Percentiles rank a stretch among this genome's conserved stretches.
Conservation (phyloP, 1,140 invertebrate genomes). For the Drosophila nigromelanica region DNA sequence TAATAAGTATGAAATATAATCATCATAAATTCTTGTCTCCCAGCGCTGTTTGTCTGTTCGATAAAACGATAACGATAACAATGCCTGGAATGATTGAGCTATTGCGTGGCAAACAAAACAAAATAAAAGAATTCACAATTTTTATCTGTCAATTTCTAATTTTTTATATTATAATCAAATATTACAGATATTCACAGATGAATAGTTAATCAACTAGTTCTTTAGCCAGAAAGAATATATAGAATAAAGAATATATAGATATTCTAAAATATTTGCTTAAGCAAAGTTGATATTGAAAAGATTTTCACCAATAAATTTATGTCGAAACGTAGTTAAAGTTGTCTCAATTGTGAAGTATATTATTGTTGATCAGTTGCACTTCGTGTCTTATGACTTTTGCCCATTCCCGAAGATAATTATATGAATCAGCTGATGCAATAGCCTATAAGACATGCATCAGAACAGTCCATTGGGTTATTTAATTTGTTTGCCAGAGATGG, state of each 20-base stretch:
- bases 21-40: constrained; percentile 27
- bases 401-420: constrained; percentile 18
- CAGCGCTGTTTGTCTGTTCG: constrained; percentile 22
- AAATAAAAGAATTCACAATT: background rate
- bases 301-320: no score
- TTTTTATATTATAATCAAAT: no score
- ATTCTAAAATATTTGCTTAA: no score
- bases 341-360: background rate
- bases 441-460: constrained; percentile 22
- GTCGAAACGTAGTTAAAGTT: no score
- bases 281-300: no score
- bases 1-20: constrained; percentile 8
- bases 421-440: constrained; percentile 33
- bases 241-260: no score
- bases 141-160: no score
- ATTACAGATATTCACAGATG: no score
- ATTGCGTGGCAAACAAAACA: background rate
- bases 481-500: background rate
- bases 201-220: no score
- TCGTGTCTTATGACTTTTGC: constrained; percentile 17
- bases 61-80: constrained; percentile 42
- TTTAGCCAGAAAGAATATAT: no score
- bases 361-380: background rate
- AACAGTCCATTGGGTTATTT: background rate
- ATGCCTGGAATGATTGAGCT: background rate